Base-by-base conservation (phyloP, 1,140 invertebrate genomes). In the Ridgeia piscesae region DNA sequence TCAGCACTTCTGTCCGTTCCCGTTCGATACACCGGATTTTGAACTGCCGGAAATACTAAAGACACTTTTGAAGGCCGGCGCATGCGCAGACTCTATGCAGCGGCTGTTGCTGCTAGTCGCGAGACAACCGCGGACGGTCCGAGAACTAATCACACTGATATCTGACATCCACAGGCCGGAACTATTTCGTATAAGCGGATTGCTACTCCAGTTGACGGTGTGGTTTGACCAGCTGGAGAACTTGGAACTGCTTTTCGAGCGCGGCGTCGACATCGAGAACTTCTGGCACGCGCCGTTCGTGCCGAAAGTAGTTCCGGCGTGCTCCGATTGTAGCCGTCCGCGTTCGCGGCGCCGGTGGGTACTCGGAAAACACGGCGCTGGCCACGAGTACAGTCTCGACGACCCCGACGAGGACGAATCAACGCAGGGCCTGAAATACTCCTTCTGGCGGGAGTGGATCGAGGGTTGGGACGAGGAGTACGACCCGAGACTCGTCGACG, bases 1-100 rank as follows among this genome's bases (percentile, higher is more conserved):
- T 31, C 58, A 92, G n/a, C 91, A 92, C 91, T 92, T 48, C 91
- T 92, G 91, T 33, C 48, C 58, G 8, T 92, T 58, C 33, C 91
- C 91, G 33, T n/a, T 33, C 33, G 91, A 50, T 34, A n/a, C 27
- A 6, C 91, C 42, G 91, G 42, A 8, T 27, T 92, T 92, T 58
- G 35, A 77, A 21, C 21, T 92, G n/a, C 91, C 91, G 17, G 91
- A 92, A 4, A 1, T 77, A 58, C 27, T 88, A 31, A 48, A 77
- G 35, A 50, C 33, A 21, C 91, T 92, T 14, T 34, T 92, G 21
- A n/a, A 33, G 14, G 58, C 91, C 48, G 91, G 91, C n/a, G 91
- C 91, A 27, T 77, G 33, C n/a, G 91, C 48, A 33, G 48, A 50
- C 17, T 48, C 48, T 4, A 50, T 92, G 35, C 91, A 92, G 42